These are phyloP conservation scores for Remorina albescens DNA, from an alignment of 2,797 vertebrate genomes.

Conservation along the genomic window DNA sequence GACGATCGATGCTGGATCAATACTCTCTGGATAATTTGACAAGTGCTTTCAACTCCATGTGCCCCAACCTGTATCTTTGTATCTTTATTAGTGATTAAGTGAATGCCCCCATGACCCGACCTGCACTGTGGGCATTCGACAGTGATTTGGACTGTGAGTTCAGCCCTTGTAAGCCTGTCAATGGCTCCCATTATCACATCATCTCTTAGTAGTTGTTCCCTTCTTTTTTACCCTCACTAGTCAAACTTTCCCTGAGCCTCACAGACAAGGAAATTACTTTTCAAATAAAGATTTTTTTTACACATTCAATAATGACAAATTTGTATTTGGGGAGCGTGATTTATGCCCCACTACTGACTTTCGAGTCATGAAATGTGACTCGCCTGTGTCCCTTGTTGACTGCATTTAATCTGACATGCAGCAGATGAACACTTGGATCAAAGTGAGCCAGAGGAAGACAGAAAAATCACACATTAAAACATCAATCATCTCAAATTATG, in stretches of 20 bases:
- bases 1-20: slow-evolving; percentile 63
- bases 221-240: slow-evolving; percentile 13
- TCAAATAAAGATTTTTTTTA: slow-evolving; percentile 12
- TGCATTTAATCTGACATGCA: background rate
- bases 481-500: slow-evolving; percentile 6
- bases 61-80: slow-evolving; percentile 58
- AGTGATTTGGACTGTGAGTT: slow-evolving; percentile 20
- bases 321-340: background rate
- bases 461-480: background rate
- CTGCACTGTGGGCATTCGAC: slow-evolving; percentile 40
- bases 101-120: slow-evolving; percentile 49
- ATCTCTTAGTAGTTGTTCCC: slow-evolving; percentile 27
- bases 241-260: slow-evolving; percentile 6
- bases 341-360: background rate
- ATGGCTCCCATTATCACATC: slow-evolving; percentile 45
- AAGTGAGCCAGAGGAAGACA: background rate
- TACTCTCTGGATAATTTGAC: slow-evolving; percentile 68
- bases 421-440: background rate
- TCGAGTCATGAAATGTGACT: background rate
- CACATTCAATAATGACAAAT: slow-evolving; percentile 11
- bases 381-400: background rate
- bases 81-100: slow-evolving; percentile 71
- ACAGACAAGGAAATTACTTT: background rate
- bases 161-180: slow-evolving; percentile 39
- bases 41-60: slow-evolving; percentile 64